phyloP scores from a whole-genome alignment of 2,113 vertebrate genomes.

The Gopherus evgoodei region DNA sequence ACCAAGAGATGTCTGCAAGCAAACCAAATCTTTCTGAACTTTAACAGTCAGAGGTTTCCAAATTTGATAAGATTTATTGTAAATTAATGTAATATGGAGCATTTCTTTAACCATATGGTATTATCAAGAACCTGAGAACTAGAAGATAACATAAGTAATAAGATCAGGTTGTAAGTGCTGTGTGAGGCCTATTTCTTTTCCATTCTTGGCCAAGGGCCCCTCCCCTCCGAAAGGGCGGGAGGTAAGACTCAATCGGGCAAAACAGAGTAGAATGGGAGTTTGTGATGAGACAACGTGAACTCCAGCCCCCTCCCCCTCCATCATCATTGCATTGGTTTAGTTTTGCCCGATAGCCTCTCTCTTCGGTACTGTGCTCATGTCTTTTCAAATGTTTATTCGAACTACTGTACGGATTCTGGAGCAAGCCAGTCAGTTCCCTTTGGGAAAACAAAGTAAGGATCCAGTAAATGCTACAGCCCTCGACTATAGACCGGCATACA shows the following conservation, averaged over 20 bases:
- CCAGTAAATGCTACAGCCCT: constrained; percentile 30
- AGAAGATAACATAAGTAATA: not conserved
- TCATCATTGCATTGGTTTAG: not conserved
- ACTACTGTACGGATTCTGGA: constrained; percentile 11
- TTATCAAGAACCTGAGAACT: constrained; percentile 28
- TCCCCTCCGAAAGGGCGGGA: not conserved
- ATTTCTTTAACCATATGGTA: constrained; percentile 40
- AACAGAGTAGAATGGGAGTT: not conserved
- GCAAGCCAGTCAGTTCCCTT: constrained; percentile 8
- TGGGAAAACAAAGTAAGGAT: constrained; percentile 34
- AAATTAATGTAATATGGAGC: not conserved
- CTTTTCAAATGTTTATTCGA: not conserved
- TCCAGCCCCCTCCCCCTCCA: not conserved
- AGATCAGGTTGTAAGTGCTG: not conserved
- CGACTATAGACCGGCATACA: not conserved
- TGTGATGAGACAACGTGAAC: not conserved
- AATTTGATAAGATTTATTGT: not conserved
- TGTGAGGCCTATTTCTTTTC: not conserved
- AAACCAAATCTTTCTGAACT: constrained; percentile 39
- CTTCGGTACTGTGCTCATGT: constrained; percentile 9
- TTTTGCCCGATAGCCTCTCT: not conserved
- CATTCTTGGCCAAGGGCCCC: not conserved
- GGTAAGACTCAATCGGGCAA: not conserved
- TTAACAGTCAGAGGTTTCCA: constrained; percentile 57
- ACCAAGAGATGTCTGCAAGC: constrained; percentile 48